Evolutionary conservation across 1,140 invertebrate genomes (phyloP), one percentile per base, ranked within the genome.

Genomic region (Sitobion miscanthi): DNA sequence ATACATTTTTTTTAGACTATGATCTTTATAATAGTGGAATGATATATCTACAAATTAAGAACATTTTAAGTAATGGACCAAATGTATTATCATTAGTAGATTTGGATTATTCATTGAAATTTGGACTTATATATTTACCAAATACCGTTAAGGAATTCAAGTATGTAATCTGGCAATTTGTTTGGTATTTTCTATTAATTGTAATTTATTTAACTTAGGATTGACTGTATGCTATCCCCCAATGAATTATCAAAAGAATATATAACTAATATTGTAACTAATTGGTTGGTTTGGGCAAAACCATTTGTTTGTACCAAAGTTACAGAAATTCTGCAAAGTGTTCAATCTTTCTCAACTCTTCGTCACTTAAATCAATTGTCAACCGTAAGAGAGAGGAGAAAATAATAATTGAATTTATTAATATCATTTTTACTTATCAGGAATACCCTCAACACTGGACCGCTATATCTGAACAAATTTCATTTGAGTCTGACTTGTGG

Each of bases 91-190:
- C 91, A 42, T 57, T 93, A 45, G 82, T 93, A 30, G 82, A 93
- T 86, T 86, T 93, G 25, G 91, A 93, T 93, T 93, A 93, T 83
- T 93, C 91, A 42, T 54, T 93, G n/a, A 85, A 93, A 86, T 93
- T 93, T 93, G 91, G 91, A 54, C n/a, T 93, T 54, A 38, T 85
- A 23, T 85, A 85, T 57, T 45, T 93, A 54, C 91, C 91, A 85
- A 62, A 93, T 52, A 45, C 69, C 45, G 30, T 93, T 57, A 83
- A 57, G 54, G 91, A 93, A 57, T 93, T 86, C 77, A 93, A 52
- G 91, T 93, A 57, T n/a, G 30, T 35, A 45, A 92, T 52, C 21
- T 52, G 35, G 52, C 35, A 35, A 52, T 69, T 69, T 47, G 7
- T 69, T 14, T 90, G 0, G 11, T 21, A n/a, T 69, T 69, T 62